Base-by-base conservation (phyloP, 2,113 vertebrate species). In the Neodontobutis hainanensis region DNA sequence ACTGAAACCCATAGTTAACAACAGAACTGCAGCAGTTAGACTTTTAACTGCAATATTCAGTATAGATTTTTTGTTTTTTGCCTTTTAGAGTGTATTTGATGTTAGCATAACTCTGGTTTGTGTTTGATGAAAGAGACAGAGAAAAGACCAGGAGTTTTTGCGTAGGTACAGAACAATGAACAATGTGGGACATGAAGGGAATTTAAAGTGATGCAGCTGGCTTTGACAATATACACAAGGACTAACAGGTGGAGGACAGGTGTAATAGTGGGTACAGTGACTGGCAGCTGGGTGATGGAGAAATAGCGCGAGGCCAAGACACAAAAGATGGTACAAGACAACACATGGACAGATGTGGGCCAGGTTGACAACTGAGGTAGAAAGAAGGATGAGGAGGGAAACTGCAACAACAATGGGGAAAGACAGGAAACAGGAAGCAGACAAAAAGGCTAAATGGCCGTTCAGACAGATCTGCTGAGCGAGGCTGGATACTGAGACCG, bases 271-370 rank as follows among this genome's bases (percentile, higher is more conserved):
- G 68, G 48, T 60, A 61, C 53, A 63, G 73, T 51, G 66, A 81
- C 73, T 84, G 79, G 83, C 81, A 83, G 75, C 67, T 61, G 61
- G 61, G 64, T 19, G 40, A 82, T 74, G 57, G 70, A 85, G 62
- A 72, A 80, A 78, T 64, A 75, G 78, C 38, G 36, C 80, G 77
- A 81, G 65, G 73, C 80, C 79, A 61, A 73, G 70, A 72, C 66
- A 35, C 68, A 71, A 78, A 75, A 82, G 74, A 87, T 71, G 82
- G 70, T 75, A 82, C 69, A 53, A 81, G 80, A 86, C 84, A 84
- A 67, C 76, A 63, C 53, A 65, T 53, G 46, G 80, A 86, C 74
- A 86, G 88, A 86, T 76, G 77, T 83, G 75, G 80, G 78, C 70
- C 80, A 85, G 63, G 70, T 68, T 88, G 84, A 87, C 47, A 69